These are phyloP conservation scores for Misgurnus anguillicaudatus DNA, from an alignment of 2,113 vertebrate genomes.

Conservation along the genomic window DNA sequence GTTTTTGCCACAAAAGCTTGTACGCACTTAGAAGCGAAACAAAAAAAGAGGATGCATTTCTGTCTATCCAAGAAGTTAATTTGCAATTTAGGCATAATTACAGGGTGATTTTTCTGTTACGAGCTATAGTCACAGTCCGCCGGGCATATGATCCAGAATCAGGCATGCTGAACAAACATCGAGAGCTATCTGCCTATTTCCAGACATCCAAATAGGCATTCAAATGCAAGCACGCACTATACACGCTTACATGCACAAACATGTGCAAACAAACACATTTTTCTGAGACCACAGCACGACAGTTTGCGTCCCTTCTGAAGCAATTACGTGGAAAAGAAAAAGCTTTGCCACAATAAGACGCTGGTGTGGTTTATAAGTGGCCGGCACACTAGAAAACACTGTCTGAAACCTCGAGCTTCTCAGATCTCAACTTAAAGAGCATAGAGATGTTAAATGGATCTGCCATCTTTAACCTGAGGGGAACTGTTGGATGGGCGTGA, in stretches of 20 bases:
- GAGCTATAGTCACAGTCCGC: slow-evolving; percentile 61
- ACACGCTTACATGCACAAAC: slow-evolving; percentile 33
- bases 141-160: slow-evolving; percentile 64
- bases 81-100: slow-evolving; percentile 5
- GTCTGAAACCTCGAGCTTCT: background rate
- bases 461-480: slow-evolving; percentile 57
- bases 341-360: background rate
- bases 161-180: slow-evolving; percentile 66
- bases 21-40: background rate
- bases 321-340: slow-evolving; percentile 3
- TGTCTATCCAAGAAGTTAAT: background rate
- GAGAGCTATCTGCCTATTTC: slow-evolving; percentile 57
- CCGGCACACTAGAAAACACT: background rate
- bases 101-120: slow-evolving; percentile 15
- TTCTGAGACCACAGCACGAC: background rate
- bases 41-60: background rate
- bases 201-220: slow-evolving; percentile 46
- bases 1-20: background rate
- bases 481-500: slow-evolving; percentile 39
- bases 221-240: background rate
- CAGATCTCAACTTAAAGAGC: background rate
- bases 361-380: slow-evolving; percentile 13
- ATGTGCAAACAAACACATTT: background rate
- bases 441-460: slow-evolving; percentile 23
- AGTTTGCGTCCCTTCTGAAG: background rate